These are phyloP conservation scores for Lithobates sylvaticus DNA, from an alignment of 2,797 vertebrate genomes.

Conservation along the genomic window DNA sequence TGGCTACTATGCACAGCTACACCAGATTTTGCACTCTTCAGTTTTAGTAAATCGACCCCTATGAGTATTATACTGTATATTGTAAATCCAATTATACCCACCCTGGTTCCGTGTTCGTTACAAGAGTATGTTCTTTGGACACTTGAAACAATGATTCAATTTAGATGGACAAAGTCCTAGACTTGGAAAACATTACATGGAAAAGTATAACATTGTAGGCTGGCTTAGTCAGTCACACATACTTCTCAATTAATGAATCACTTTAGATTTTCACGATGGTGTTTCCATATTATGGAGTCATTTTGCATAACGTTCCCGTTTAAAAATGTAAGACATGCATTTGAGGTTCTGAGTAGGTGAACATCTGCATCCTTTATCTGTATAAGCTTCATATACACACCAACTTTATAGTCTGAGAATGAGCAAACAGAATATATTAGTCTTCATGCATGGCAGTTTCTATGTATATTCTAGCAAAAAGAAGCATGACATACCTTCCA, in stretches of 20 bases:
- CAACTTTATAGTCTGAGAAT: background rate
- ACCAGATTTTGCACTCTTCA: no score
- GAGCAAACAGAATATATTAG: background rate
- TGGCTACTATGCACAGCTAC: no score
- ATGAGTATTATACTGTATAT: background rate
- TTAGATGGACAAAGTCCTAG: background rate
- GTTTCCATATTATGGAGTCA: background rate
- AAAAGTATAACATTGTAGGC: background rate
- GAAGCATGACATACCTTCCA: no score
- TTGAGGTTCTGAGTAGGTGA: slow-evolving; percentile 32
- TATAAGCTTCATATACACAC: background rate
- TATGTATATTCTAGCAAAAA: background rate
- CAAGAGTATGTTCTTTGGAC: background rate
- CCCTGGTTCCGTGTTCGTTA: background rate
- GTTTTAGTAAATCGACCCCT: background rate
- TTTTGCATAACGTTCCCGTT: slow-evolving; percentile 23
- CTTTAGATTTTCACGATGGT: slow-evolving; percentile 9
- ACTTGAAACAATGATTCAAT: background rate
- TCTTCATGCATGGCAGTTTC: no score
- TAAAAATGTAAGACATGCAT: slow-evolving; percentile 1
- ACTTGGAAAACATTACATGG: background rate
- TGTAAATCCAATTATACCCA: background rate
- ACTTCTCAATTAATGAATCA: slow-evolving; percentile 23
- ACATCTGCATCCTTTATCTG: slow-evolving; percentile 12
- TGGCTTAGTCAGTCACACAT: slow-evolving; percentile 39